phyloP scores from a whole-genome alignment of 1,140 invertebrate genomes.

The Zaprionus kolodkinae region DNA sequence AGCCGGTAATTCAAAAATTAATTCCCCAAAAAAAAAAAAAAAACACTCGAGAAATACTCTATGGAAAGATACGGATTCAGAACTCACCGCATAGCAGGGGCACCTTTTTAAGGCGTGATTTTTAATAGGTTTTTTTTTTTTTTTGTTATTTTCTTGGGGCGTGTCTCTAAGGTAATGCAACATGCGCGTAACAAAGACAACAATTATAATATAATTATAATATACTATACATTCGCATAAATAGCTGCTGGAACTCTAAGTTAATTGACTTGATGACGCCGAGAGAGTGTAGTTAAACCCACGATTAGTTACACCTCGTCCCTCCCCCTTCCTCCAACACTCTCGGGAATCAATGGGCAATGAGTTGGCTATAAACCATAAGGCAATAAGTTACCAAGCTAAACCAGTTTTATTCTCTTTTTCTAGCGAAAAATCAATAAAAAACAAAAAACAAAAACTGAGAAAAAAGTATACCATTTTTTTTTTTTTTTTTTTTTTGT shows the following conservation, averaged over 20 bases:
- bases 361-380: slow-evolving; percentile 12
- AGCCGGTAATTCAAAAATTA: neutral
- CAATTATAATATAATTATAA: slow-evolving; percentile 29
- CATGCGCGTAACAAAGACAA: slow-evolving; percentile 32
- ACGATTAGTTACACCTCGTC: slow-evolving; percentile 1
- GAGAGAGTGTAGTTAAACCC: slow-evolving; percentile 12
- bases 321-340: neutral
- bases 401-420: slow-evolving; percentile 29
- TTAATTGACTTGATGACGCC: slow-evolving; percentile 22
- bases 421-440: slow-evolving; percentile 42
- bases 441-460: slow-evolving; percentile 20
- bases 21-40: slow-evolving; percentile 2
- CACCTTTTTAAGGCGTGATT: neutral
- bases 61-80: neutral
- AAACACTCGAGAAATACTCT: neutral
- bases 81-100: slow-evolving; percentile 20
- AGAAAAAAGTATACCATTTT: slow-evolving; percentile 63
- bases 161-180: slow-evolving; percentile 33
- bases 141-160: neutral
- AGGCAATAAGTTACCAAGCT: slow-evolving; percentile 3
- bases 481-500: slow-evolving; percentile 46
- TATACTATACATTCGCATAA: slow-evolving; percentile 15
- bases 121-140: neutral
- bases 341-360: neutral
- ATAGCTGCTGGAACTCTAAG: neutral